Percentiles rank a stretch among this genome's conserved stretches.
Evolutionary conservation across 1,140 invertebrate genomes (phyloP).

Genomic region (Plutomurus gul): DNA sequence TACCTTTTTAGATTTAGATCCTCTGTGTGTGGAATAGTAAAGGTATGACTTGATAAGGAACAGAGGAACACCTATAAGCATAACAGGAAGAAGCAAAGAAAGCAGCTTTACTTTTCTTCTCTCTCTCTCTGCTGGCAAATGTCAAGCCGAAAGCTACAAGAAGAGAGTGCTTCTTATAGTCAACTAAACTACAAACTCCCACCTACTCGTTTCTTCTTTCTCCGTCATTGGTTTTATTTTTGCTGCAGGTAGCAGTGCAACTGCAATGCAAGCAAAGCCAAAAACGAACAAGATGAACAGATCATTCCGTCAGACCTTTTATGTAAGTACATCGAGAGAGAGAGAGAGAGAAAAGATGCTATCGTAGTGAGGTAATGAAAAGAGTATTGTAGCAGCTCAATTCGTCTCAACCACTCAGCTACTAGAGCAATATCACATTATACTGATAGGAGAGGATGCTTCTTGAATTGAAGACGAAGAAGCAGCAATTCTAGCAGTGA

Average conservation of each 20-base stretch:
- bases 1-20: no score
- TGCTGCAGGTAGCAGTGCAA: not conserved
- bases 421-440: constrained; percentile 10
- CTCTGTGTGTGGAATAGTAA: no score
- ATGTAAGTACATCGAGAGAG: not conserved
- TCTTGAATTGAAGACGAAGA: not conserved
- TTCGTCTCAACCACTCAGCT: not conserved
- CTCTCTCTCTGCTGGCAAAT: not conserved
- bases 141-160: not conserved
- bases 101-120: not conserved
- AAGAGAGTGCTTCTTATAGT: no score
- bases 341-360: not conserved
- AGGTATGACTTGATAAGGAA: no score
- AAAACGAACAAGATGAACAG: not conserved
- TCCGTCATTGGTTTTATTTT: not conserved
- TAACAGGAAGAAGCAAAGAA: no score
- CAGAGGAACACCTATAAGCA: no score
- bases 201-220: no score
- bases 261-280: constrained; percentile 2
- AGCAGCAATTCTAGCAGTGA: constrained; percentile 13
- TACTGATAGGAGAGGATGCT: constrained; percentile 18
- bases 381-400: not conserved
- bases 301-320: not conserved
- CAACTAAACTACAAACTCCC: no score
- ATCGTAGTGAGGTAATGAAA: not conserved